phyloP scores from a whole-genome alignment of 2,797 vertebrate species.

The Phrynocephalus guinanensis region DNA sequence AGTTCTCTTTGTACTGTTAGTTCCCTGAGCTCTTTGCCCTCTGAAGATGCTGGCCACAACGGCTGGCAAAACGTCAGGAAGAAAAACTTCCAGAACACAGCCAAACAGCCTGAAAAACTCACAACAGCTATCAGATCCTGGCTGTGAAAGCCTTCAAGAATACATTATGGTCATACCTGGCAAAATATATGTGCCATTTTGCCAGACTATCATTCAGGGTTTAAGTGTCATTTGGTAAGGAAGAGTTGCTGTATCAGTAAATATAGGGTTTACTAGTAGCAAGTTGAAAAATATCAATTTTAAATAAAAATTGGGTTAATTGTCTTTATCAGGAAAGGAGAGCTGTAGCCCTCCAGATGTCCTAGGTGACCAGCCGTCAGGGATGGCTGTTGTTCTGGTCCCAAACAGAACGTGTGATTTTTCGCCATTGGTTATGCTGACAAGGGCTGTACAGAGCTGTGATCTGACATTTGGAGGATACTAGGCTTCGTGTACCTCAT shows the following conservation, averaged over 20 bases:
- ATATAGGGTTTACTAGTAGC: background rate
- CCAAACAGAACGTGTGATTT: background rate
- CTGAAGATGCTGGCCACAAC: no score
- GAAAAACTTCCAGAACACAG: no score
- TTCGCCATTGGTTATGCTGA: background rate
- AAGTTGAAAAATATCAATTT: background rate
- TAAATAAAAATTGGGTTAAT: background rate
- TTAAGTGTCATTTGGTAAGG: background rate
- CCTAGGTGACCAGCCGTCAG: background rate
- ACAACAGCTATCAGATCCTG: no score
- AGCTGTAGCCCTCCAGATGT: no score
- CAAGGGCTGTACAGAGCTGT: background rate
- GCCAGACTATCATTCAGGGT: background rate
- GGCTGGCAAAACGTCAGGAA: no score
- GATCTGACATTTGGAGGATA: background rate
- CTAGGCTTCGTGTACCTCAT: background rate
- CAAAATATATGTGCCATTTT: background rate
- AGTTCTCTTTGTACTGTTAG: no score
- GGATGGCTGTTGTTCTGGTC: no score
- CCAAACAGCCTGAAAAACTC: no score
- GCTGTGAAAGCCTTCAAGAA: background rate
- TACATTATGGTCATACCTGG: background rate
- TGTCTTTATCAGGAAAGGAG: no score
- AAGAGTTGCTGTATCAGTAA: background rate
- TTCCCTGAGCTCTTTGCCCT: no score